Percentiles rank a stretch among this genome's conserved stretches.
phyloP scores from a whole-genome alignment of 2,888 invertebrate species.

The Cryptus viduatorius region DNA sequence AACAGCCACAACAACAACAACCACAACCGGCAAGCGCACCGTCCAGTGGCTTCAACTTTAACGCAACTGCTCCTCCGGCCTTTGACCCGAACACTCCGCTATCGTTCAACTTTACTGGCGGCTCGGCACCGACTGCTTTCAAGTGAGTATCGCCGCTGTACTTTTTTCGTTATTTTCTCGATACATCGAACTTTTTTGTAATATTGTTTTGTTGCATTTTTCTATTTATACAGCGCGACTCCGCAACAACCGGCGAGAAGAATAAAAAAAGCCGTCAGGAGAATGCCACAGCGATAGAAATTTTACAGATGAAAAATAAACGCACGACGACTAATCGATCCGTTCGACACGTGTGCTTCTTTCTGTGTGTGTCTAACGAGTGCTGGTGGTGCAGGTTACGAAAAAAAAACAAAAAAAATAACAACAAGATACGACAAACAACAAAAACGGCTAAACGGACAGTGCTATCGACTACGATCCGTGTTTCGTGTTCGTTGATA shows the following conservation, averaged over 20 bases:
- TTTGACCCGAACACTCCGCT: slow-evolving; percentile 85
- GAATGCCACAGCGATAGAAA: slow-evolving; percentile 80
- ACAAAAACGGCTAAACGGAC: slow-evolving; percentile 62
- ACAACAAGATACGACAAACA: slow-evolving; percentile 14
- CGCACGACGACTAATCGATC: slow-evolving; percentile 35
- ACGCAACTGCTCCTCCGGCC: slow-evolving; percentile 74
- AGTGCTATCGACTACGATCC: slow-evolving; percentile 78
- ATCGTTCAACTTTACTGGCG: slow-evolving; percentile 86
- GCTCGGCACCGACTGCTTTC: slow-evolving; percentile 83
- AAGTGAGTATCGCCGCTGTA: slow-evolving; percentile 82
- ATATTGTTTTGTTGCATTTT: neutral
- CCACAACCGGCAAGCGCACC: slow-evolving; percentile 73
- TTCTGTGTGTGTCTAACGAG: slow-evolving; percentile 48
- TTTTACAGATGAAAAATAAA: neutral
- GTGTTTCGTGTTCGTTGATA: slow-evolving; percentile 76
- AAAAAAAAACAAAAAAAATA: slow-evolving; percentile 24
- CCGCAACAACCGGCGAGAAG: slow-evolving; percentile 80
- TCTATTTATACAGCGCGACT: slow-evolving; percentile 71
- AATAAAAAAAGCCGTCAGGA: slow-evolving; percentile 85
- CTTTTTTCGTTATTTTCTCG: neutral
- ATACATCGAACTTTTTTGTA: neutral
- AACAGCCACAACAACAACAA: slow-evolving; percentile 49
- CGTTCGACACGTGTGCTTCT: slow-evolving; percentile 43
- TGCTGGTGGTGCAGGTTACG: slow-evolving; percentile 15
- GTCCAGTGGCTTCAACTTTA: slow-evolving; percentile 81